phyloP scores from a whole-genome alignment of 1,140 invertebrate species.

The Eciton burchellii region DNA sequence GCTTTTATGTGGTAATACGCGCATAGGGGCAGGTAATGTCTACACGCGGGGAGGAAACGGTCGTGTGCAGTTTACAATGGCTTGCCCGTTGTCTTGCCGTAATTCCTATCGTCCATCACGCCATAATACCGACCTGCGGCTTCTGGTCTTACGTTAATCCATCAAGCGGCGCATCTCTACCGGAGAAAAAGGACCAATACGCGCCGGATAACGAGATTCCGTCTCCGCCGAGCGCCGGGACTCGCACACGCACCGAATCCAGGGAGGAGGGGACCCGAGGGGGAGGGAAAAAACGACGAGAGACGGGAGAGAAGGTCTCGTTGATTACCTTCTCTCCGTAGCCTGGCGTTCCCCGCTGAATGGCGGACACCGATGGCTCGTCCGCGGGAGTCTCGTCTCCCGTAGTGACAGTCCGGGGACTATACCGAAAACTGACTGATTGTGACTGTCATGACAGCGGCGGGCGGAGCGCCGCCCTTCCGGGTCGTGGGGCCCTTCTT shows the following conservation, averaged over 20 bases:
- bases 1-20: constrained; percentile 49
- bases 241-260: constrained; percentile 51
- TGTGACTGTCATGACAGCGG: constrained; percentile 75
- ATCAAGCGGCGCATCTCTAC: constrained; percentile 35
- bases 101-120: constrained; percentile 53
- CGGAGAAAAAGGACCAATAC: constrained; percentile 33
- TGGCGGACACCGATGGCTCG: constrained; percentile 54
- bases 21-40: constrained; percentile 18
- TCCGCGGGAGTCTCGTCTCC: constrained; percentile 73
- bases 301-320: background rate
- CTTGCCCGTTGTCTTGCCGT: constrained; percentile 45
- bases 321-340: constrained; percentile 61
- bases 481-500: constrained; percentile 69
- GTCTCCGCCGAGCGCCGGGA: constrained; percentile 2
- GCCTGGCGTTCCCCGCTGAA: constrained; percentile 43
- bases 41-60: background rate
- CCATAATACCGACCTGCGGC: constrained; percentile 30
- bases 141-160: constrained; percentile 45
- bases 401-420: constrained; percentile 66
- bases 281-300: too few species aligned
- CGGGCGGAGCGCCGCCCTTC: constrained; percentile 73
- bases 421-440: constrained; percentile 75
- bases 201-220: constrained; percentile 45
- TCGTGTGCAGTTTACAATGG: constrained; percentile 44
- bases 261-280: too few species aligned